Evolutionary conservation across 2,888 invertebrate genomes (phyloP).

Genomic region (Coleophora deauratella): DNA sequence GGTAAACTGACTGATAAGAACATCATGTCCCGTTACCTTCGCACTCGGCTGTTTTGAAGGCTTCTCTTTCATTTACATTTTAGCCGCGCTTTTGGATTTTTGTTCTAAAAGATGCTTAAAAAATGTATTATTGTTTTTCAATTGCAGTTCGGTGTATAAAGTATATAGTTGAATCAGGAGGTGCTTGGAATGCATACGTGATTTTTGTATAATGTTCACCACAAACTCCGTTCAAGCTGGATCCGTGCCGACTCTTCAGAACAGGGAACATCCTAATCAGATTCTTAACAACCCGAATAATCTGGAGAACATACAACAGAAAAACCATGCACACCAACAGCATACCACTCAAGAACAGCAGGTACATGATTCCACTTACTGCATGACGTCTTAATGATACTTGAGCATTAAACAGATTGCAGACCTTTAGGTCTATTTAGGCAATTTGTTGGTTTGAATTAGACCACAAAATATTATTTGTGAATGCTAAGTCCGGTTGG

Average conservation of each 20-base stretch:
- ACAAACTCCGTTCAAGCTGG: constrained; percentile 76
- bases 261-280: constrained; percentile 77
- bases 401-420: no score
- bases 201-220: constrained; percentile 67
- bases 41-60: constrained; percentile 53
- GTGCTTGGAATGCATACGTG: constrained; percentile 37
- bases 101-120: constrained; percentile 15
- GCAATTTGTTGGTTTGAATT: no score
- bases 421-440: no score
- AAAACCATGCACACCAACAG: constrained; percentile 66
- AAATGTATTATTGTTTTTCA: constrained; percentile 18
- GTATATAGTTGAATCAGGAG: constrained; percentile 37
- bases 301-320: constrained; percentile 76
- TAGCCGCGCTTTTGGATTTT: constrained; percentile 58
- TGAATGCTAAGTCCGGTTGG: no score
- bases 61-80: constrained; percentile 53
- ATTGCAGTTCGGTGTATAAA: constrained; percentile 24
- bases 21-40: constrained; percentile 68
- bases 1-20: constrained; percentile 67
- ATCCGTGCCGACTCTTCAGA: constrained; percentile 77
- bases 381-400: no score
- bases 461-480: no score
- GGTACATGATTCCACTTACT: constrained; percentile 16
- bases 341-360: constrained; percentile 36
- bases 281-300: constrained; percentile 67